A percentile compares a stretch with the other conserved stretches of the same genome.
Evolutionary conservation across 1,140 invertebrate genomes (phyloP).

Genomic region (Maconellicoccus hirsutus): DNA sequence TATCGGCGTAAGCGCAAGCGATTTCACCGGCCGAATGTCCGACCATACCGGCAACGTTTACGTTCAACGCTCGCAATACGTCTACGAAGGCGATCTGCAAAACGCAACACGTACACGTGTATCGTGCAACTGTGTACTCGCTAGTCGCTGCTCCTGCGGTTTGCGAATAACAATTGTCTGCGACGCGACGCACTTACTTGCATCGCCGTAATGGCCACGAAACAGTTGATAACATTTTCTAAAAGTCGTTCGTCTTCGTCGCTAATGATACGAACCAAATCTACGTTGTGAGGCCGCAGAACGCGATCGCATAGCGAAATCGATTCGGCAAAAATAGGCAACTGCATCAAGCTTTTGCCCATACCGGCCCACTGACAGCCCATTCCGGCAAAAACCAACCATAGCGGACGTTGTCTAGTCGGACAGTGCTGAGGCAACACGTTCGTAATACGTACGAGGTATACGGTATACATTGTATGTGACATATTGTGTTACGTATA

Average conservation of each 20-base stretch:
- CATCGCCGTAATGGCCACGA: slow-evolving; percentile 65
- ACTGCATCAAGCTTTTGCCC: slow-evolving; percentile 45
- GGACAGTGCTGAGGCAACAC: slow-evolving; percentile 17
- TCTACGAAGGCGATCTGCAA: slow-evolving; percentile 70
- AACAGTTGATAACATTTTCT: slow-evolving; percentile 50
- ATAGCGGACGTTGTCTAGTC: slow-evolving; percentile 22
- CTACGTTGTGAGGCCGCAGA: slow-evolving; percentile 44
- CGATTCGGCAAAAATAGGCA: slow-evolving; percentile 52
- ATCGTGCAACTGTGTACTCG: no score
- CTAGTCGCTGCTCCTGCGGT: no score
- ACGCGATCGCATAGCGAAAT: slow-evolving; percentile 45
- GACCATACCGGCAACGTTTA: slow-evolving; percentile 69
- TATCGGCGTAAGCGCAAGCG: slow-evolving; percentile 79
- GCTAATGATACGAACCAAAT: slow-evolving; percentile 48
- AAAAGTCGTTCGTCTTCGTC: slow-evolving; percentile 43
- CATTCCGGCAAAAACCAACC: slow-evolving; percentile 52
- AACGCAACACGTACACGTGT: no score
- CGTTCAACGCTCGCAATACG: slow-evolving; percentile 50
- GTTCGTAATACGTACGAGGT: no score
- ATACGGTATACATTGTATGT: no score
- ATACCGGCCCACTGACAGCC: slow-evolving; percentile 54
- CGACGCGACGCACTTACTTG: slow-evolving; percentile 57
- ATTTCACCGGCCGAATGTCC: slow-evolving; percentile 75
- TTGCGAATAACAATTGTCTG: no score
- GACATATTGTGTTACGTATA: no score